Base-by-base conservation (phyloP, 2,113 vertebrate species). In the Thryonomys swinderianus region DNA sequence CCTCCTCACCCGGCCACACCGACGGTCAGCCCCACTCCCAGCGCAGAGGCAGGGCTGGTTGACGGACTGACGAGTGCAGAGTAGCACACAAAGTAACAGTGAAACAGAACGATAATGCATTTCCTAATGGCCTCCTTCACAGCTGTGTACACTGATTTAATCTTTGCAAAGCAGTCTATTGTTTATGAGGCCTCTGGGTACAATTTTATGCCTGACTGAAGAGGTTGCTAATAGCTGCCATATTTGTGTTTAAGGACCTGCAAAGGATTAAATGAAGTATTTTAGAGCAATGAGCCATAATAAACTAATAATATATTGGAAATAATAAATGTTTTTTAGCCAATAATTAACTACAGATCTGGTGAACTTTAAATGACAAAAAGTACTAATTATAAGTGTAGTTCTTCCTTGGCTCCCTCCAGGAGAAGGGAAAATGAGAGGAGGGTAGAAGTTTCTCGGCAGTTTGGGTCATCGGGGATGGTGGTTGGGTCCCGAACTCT, bases 141-240 rank as follows among this genome's bases (percentile, higher is more conserved):
- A 98, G 99, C 98, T 98, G 98, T 98, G 98, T 98, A 98, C 98
- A 97, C 98, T 98, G 98, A 98, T 99, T 98, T 99, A 98, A 99
- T 99, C 98, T 98, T 98, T 98, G 97, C 98, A 98, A 99, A 99
- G 98, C 98, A 98, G 97, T 98, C 96, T 62, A 96, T 99, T 99
- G 98, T 99, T 99, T 99, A 99, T 99, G 98, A 98, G 98, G 98
- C 99, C 98, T 98, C 97, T 97, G 99, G 99, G 99, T 98, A 98
- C 98, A 99, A 99, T 99, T 99, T 99, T 98, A 99, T 98, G 98
- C 98, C 98, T 99, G 98, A 98, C 98, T 99, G 98, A 99, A 99
- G 98, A 98, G 98, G 98, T 98, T 99, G 97, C 98, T 99, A 99
- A 99, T 99, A 98, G 98, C 98, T 98, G 97, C 98, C 98, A 98